A percentile compares a stretch with the other conserved stretches of the same genome.
Conservation (phyloP, 92 coral and sea anemone genomes). For the Meandrina meandrites region DNA sequence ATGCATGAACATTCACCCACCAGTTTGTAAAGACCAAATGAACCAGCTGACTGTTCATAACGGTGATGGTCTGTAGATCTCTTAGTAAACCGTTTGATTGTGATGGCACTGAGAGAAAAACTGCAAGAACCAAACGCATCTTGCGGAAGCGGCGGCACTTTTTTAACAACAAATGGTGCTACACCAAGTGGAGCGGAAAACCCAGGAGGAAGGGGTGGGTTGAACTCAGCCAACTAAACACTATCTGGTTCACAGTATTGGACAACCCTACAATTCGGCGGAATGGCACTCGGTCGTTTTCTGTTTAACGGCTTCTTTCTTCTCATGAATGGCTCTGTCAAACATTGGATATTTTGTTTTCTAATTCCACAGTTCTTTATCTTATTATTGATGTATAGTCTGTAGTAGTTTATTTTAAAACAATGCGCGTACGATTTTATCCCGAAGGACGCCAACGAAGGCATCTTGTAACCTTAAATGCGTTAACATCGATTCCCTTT, state of each 20-base stretch:
- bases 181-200: slow-evolving; percentile 78
- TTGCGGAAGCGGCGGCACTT: slow-evolving; percentile 49
- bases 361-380: no score
- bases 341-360: no score
- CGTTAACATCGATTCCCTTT: no score
- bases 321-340: no score
- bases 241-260: slow-evolving; percentile 47
- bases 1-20: not conserved
- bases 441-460: no score
- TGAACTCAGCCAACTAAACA: slow-evolving; percentile 4
- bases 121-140: slow-evolving; percentile 77
- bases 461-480: no score
- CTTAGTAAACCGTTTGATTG: not conserved
- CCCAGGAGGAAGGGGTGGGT: slow-evolving; percentile 64
- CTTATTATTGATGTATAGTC: no score
- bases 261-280: no score
- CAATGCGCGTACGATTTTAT: no score
- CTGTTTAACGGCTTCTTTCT: no score
- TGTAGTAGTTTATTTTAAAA: no score
- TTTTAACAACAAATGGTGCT: slow-evolving; percentile 56
- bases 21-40: not conserved
- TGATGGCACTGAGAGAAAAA: slow-evolving; percentile 27
- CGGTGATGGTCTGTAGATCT: not conserved
- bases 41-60: slow-evolving; percentile 6
- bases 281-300: no score